phyloP scores from a whole-genome alignment of 2,888 invertebrate genomes.

The Heteromurus nitidus region DNA sequence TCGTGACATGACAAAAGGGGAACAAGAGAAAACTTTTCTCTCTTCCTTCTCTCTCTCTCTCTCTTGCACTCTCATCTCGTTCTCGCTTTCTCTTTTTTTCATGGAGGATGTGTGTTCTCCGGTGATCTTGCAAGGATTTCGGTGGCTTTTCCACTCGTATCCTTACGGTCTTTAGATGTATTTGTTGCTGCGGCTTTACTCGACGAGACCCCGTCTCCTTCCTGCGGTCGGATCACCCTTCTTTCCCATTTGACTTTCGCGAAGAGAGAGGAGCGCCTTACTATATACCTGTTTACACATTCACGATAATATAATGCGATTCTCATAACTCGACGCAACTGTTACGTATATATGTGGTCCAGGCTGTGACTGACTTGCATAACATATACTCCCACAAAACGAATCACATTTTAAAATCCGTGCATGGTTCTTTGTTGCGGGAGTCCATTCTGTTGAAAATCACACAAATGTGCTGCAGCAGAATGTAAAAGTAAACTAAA shows the following conservation, averaged over 20 bases:
- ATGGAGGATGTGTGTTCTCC: conserved; percentile 23
- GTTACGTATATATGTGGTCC: neutral
- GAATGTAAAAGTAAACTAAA: no score
- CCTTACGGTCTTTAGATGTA: neutral
- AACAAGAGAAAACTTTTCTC: conserved; percentile 29
- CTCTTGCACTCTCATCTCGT: no score
- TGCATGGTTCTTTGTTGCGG: no score
- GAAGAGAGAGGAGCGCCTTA: neutral
- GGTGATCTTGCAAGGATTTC: conserved; percentile 48
- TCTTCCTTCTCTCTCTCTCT: conserved; percentile 9
- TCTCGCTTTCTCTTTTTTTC: conserved; percentile 16
- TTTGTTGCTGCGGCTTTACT: neutral
- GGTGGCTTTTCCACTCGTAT: conserved; percentile 31
- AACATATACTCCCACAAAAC: neutral
- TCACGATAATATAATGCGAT: neutral
- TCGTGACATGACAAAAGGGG: conserved; percentile 32
- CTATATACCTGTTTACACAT: neutral
- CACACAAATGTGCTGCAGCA: no score
- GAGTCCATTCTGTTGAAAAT: no score
- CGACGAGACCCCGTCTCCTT: conserved; percentile 12
- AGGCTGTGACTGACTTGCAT: neutral
- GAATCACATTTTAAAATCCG: no score
- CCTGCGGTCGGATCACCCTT: conserved; percentile 16
- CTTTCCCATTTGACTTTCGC: conserved; percentile 10
- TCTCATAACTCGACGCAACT: no score